Conservation (phyloP, 2,888 invertebrate species). For the Eledona agricola region DNA sequence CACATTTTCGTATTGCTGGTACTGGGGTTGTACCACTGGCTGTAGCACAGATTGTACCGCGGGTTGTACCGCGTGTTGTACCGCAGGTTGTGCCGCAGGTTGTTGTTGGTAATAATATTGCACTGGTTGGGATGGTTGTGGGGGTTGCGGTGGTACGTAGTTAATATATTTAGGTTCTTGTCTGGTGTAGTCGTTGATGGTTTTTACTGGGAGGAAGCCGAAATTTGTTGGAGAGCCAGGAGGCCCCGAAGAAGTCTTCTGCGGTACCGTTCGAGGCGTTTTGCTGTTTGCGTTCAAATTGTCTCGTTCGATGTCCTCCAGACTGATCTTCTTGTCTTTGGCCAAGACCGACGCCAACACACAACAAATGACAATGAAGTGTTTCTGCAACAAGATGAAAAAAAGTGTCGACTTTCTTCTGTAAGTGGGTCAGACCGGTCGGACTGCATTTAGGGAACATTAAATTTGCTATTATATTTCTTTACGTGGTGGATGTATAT, state of each 20-base stretch:
- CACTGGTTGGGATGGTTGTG: slow-evolving; percentile 53
- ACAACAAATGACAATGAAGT: slow-evolving; percentile 43
- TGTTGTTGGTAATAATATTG: slow-evolving; percentile 57
- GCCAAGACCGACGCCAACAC: slow-evolving; percentile 48
- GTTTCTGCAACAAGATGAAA: slow-evolving; percentile 49
- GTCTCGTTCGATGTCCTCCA: slow-evolving; percentile 80
- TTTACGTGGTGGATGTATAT: slow-evolving; percentile 6
- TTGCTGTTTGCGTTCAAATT: slow-evolving; percentile 71
- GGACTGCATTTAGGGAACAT: slow-evolving; percentile 13
- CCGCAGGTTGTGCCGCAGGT: slow-evolving; percentile 54
- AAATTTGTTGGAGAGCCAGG: slow-evolving; percentile 49
- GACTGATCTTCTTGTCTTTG: slow-evolving; percentile 72
- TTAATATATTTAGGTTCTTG: slow-evolving; percentile 48
- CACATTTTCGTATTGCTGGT: slow-evolving; percentile 51
- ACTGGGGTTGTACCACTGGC: slow-evolving; percentile 38
- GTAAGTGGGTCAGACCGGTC: slow-evolving; percentile 6
- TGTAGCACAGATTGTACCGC: too few species aligned
- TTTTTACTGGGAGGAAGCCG: slow-evolving; percentile 52
- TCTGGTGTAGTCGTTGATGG: slow-evolving; percentile 47
- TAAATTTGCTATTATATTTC: slow-evolving; percentile 14
- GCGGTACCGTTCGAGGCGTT: slow-evolving; percentile 45
- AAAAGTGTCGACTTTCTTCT: slow-evolving; percentile 18
- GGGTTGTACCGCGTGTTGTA: too few species aligned
- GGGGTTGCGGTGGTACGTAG: slow-evolving; percentile 45
- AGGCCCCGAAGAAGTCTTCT: slow-evolving; percentile 22